Evolutionary conservation across 2,113 vertebrate genomes (phyloP).

Genomic region (Tachuris rubrigastra): DNA sequence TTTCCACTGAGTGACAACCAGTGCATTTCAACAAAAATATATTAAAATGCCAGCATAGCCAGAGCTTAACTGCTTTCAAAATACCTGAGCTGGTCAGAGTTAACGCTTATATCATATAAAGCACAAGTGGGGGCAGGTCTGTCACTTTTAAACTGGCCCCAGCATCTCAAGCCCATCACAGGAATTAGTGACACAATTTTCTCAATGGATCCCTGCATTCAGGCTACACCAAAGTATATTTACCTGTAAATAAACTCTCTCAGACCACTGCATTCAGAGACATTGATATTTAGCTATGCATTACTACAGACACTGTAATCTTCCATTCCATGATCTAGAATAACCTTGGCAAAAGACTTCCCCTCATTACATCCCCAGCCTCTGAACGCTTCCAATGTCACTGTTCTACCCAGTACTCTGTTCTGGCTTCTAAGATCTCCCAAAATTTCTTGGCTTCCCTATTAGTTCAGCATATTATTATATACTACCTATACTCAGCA

Average conservation of each 20-base stretch:
- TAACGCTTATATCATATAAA: neutral
- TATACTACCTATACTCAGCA: neutral
- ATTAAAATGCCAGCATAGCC: neutral
- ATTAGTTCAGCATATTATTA: neutral
- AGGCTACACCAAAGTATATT: neutral
- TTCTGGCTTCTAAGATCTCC: neutral
- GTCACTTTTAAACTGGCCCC: neutral
- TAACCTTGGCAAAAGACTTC: neutral
- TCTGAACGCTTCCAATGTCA: neutral
- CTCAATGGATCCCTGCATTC: neutral
- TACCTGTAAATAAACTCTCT: neutral
- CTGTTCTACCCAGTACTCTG: neutral
- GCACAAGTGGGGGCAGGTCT: neutral
- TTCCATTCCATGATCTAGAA: neutral
- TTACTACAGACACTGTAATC: neutral
- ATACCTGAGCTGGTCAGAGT: neutral
- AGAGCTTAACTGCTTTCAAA: neutral
- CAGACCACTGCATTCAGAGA: neutral
- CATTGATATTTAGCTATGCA: neutral
- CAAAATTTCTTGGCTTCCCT: neutral
- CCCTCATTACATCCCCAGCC: neutral
- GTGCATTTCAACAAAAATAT: neutral
- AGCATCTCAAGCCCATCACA: neutral
- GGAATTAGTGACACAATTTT: neutral
- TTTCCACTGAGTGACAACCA: neutral